Evolutionary conservation across 1,140 invertebrate species (phyloP).

Genomic region (Drosophila parabipectinata): DNA sequence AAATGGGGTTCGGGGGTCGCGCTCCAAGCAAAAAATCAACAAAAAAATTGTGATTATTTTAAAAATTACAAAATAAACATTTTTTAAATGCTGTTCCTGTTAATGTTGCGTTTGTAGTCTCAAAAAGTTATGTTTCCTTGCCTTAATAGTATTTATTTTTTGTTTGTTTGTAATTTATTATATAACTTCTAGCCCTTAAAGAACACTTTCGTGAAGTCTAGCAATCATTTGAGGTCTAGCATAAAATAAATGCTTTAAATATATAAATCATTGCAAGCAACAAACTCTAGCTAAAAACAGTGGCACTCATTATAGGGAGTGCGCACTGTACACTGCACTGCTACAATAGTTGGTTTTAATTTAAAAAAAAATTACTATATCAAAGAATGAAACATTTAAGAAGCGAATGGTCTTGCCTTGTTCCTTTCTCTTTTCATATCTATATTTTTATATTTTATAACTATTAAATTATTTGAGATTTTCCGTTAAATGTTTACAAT

Average conservation of each 20-base stretch:
- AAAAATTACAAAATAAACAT: slow-evolving; percentile 77
- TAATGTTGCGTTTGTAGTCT: slow-evolving; percentile 82
- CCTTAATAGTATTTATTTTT: slow-evolving; percentile 22
- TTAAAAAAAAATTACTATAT: slow-evolving; percentile 19
- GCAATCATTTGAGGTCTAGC: slow-evolving; percentile 50
- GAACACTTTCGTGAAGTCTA: slow-evolving; percentile 44
- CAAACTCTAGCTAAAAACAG: slow-evolving; percentile 20
- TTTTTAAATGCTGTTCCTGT: slow-evolving; percentile 81
- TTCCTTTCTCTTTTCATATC: slow-evolving; percentile 10
- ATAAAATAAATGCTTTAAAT: slow-evolving; percentile 49
- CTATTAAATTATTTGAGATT: slow-evolving; percentile 62
- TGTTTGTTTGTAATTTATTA: slow-evolving; percentile 5
- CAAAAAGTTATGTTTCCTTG: slow-evolving; percentile 70
- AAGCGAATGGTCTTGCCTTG: slow-evolving; percentile 28
- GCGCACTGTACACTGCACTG: slow-evolving; percentile 2
- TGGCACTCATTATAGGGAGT: background rate
- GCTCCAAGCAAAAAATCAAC: slow-evolving; percentile 45
- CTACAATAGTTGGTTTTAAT: background rate
- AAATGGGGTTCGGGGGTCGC: background rate
- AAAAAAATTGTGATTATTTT: slow-evolving; percentile 47
- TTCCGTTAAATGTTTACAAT: slow-evolving; percentile 33
- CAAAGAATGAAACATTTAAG: slow-evolving; percentile 28
- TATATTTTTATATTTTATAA: slow-evolving; percentile 32
- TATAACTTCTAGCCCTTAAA: slow-evolving; percentile 31
- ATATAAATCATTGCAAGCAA: slow-evolving; percentile 39